Percentiles rank a stretch among this genome's conserved stretches.
Evolutionary conservation across 2,888 invertebrate species (phyloP).

Genomic region (Biston stratarius): DNA sequence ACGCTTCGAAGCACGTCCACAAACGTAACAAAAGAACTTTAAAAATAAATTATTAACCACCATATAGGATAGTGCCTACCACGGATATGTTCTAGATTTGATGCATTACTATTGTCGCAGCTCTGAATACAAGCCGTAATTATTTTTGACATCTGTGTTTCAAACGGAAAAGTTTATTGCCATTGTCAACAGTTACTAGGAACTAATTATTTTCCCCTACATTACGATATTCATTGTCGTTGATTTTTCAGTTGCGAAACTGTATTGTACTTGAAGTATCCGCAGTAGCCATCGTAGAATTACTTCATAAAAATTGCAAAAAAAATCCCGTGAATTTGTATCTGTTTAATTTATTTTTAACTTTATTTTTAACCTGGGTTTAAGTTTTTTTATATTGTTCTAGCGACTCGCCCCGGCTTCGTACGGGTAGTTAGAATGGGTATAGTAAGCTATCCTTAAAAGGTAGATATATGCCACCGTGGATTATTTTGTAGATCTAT

Average conservation of each 20-base stretch:
- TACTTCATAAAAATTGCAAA: slow-evolving; percentile 4
- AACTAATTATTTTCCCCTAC: slow-evolving; percentile 31
- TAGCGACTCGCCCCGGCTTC: no score
- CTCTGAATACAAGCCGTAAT: slow-evolving; percentile 40
- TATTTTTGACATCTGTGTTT: slow-evolving; percentile 43
- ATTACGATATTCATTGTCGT: slow-evolving; percentile 26
- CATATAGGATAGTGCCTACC: slow-evolving; percentile 4
- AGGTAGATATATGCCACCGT: no score
- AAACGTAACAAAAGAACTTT: slow-evolving; percentile 42
- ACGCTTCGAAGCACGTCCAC: slow-evolving; percentile 37
- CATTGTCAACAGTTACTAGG: slow-evolving; percentile 20
- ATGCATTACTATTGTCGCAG: slow-evolving; percentile 32
- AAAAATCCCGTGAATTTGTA: slow-evolving; percentile 4
- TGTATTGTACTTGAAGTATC: not conserved
- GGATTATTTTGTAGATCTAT: no score
- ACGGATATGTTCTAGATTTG: slow-evolving; percentile 4
- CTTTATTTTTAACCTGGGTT: no score
- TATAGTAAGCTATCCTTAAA: no score
- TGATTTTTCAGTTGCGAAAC: slow-evolving; percentile 24
- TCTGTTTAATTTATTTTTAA: no score
- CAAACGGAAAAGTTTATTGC: slow-evolving; percentile 36
- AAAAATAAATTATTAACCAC: slow-evolving; percentile 33
- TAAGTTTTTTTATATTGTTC: no score
- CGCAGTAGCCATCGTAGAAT: not conserved
- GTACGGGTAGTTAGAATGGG: no score